Conservation (phyloP, 2,797 vertebrate genomes). For the Semaprochilodus insignis region DNA sequence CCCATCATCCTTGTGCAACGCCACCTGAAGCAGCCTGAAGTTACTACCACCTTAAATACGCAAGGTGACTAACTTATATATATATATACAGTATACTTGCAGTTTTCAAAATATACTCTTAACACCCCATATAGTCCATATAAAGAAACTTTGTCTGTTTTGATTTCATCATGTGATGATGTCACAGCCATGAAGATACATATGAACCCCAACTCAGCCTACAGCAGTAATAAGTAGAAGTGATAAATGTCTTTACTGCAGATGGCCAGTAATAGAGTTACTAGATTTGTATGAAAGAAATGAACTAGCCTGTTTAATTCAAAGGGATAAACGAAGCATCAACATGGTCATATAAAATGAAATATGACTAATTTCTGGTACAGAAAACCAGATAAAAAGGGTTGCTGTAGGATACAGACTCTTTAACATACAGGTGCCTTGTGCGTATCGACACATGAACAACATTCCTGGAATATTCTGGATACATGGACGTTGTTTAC, state of each 20-base stretch:
- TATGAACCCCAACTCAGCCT: not conserved
- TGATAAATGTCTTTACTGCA: not conserved
- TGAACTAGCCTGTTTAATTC: not conserved
- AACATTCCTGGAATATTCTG: slow-evolving; percentile 76
- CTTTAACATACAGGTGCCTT: slow-evolving; percentile 42
- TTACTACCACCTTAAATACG: too few species aligned
- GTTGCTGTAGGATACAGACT: not conserved
- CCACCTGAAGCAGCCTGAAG: too few species aligned
- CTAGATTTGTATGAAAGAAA: not conserved
- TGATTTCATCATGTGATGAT: not conserved
- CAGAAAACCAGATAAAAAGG: not conserved
- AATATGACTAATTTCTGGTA: not conserved
- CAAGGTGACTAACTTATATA: too few species aligned
- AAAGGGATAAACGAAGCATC: not conserved
- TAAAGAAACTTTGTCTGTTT: not conserved
- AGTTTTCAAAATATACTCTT: too few species aligned
- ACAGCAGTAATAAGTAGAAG: not conserved
- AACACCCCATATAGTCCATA: too few species aligned
- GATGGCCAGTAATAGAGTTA: not conserved
- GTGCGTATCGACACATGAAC: slow-evolving; percentile 70
- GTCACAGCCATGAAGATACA: not conserved
- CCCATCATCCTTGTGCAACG: too few species aligned
- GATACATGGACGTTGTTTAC: slow-evolving; percentile 64
- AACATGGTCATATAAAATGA: not conserved
- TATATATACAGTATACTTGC: too few species aligned